Evolutionary conservation across 2,797 vertebrate genomes (phyloP).

Genomic region (Sorex maritimensis): DNA sequence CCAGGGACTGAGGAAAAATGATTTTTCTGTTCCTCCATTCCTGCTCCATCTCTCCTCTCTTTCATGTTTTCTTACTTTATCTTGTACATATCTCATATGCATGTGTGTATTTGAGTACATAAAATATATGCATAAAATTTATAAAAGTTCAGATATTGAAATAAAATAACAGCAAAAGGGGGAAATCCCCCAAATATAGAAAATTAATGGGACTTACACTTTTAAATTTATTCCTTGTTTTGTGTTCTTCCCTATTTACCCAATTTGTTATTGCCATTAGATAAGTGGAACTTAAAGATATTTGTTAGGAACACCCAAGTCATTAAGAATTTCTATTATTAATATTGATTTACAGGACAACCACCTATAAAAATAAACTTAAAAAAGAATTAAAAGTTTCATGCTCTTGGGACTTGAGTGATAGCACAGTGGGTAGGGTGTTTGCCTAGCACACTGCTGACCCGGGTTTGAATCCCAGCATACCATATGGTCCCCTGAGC

Average conservation of each 20-base stretch:
- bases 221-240: too few species aligned
- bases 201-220: neutral
- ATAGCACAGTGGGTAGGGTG: too few species aligned
- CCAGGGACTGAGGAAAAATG: neutral
- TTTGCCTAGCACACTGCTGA: too few species aligned
- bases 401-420: neutral
- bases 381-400: neutral
- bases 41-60: neutral
- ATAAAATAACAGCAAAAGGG: neutral
- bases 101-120: neutral
- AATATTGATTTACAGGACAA: neutral
- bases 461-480: too few species aligned
- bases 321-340: conserved; percentile 4
- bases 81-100: neutral
- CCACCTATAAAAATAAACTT: neutral
- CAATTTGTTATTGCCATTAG: neutral
- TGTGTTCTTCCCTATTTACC: too few species aligned
- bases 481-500: too few species aligned
- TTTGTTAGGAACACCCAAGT: neutral
- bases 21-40: neutral
- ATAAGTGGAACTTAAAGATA: conserved; percentile 1
- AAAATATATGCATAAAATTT: neutral
- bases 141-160: neutral
- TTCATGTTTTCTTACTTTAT: neutral
- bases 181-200: neutral